phyloP scores from a whole-genome alignment of 2,888 invertebrate genomes.

The Idaea dimidiata region DNA sequence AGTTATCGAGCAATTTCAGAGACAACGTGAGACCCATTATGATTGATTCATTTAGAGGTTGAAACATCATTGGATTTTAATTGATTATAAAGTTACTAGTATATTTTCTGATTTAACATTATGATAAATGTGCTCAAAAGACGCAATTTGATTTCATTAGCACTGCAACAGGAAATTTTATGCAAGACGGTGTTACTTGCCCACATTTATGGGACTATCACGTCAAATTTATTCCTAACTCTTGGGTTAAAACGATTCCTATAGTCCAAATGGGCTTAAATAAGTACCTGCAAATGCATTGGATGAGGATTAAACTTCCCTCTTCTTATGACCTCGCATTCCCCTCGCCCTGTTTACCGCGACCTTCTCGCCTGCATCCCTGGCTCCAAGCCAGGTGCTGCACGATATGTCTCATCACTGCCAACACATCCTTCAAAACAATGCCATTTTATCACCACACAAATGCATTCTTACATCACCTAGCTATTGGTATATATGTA shows the following conservation, averaged over 20 bases:
- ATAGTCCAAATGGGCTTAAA: background rate
- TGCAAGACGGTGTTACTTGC: too few species aligned
- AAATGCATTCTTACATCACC: background rate
- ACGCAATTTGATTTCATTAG: too few species aligned
- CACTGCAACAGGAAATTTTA: too few species aligned
- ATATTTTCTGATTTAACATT: too few species aligned
- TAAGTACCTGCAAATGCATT: background rate
- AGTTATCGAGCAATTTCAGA: too few species aligned
- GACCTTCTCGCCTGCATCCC: slow-evolving; percentile 72
- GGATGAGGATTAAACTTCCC: background rate
- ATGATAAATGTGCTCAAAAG: too few species aligned
- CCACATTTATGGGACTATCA: background rate
- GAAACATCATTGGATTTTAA: too few species aligned
- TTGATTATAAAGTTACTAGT: too few species aligned
- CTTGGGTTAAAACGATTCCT: background rate
- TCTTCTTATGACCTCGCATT: slow-evolving; percentile 8
- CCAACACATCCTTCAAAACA: slow-evolving; percentile 23
- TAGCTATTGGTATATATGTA: too few species aligned
- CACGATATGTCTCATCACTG: slow-evolving; percentile 28
- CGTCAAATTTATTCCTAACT: too few species aligned
- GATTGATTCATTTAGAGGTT: too few species aligned
- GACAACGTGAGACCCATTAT: too few species aligned
- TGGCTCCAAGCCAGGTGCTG: slow-evolving; percentile 61
- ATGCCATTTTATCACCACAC: slow-evolving; percentile 10
- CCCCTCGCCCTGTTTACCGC: slow-evolving; percentile 29